A percentile compares a stretch with the other conserved stretches of the same genome.
These are phyloP conservation scores for Philotrypesis tridentata DNA, from an alignment of 1,140 invertebrate species.

Conservation along the genomic window DNA sequence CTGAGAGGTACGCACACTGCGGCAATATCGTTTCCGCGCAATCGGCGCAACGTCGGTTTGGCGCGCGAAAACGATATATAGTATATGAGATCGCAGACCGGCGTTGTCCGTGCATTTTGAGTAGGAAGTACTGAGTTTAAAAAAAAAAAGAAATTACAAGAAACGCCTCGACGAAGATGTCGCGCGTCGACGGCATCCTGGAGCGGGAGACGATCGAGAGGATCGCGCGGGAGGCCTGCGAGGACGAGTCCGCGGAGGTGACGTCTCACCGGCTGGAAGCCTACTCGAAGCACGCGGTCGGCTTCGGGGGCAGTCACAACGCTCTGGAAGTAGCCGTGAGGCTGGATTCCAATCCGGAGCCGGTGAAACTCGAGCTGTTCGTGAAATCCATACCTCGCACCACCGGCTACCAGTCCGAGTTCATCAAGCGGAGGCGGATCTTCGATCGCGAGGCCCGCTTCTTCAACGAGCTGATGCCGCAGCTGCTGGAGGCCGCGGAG, in stretches of 20 bases:
- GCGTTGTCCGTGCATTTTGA: too few species aligned
- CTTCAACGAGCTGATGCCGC: conserved; percentile 38
- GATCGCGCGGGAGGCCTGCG: conserved; percentile 49
- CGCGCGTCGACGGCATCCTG: not conserved
- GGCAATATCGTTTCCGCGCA: too few species aligned
- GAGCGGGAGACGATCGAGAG: conserved; percentile 32
- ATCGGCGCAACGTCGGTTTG: too few species aligned
- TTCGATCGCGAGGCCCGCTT: conserved; percentile 44
- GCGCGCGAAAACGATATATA: too few species aligned
- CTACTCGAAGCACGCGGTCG: conserved; percentile 67
- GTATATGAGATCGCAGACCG: too few species aligned
- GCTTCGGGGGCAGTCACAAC: conserved; percentile 74
- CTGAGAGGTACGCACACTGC: too few species aligned
- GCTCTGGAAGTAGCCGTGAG: conserved; percentile 49
- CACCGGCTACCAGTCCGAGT: not conserved
- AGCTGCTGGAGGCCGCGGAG: conserved; percentile 17
- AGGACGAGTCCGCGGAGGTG: conserved; percentile 42
- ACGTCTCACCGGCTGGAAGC: conserved; percentile 54
- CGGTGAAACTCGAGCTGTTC: conserved; percentile 45
- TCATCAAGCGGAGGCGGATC: conserved; percentile 21
- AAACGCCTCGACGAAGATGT: too few species aligned
- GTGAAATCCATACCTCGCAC: conserved; percentile 44
- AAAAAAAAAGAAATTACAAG: too few species aligned
- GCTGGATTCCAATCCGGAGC: not conserved
- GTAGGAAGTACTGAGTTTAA: too few species aligned